A percentile compares a stretch with the other conserved stretches of the same genome.
Conservation (phyloP, 2,113 vertebrate genomes). For the Lethenteron camtschaticum region DNA sequence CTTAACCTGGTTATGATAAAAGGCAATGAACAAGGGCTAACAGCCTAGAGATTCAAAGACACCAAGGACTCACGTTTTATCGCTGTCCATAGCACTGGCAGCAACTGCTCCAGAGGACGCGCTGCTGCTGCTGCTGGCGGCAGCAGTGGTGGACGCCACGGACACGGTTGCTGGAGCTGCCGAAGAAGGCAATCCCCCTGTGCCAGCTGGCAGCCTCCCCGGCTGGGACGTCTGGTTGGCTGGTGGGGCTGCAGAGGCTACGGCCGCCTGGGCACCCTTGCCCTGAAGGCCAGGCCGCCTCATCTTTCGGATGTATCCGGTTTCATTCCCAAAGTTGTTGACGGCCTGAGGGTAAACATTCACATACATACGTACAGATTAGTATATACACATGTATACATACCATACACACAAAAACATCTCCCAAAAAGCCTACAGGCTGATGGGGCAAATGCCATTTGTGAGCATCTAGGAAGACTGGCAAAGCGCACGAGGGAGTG, state of each 20-base stretch:
- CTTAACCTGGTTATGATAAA: too few species aligned
- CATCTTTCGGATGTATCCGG: conserved; percentile 28
- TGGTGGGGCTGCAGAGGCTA: too few species aligned
- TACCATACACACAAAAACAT: too few species aligned
- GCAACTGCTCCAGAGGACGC: conserved; percentile 20
- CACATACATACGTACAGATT: neutral
- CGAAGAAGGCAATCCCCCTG: conserved; percentile 10
- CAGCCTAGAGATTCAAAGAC: too few species aligned
- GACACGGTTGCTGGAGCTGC: conserved; percentile 40
- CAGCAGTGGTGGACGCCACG: conserved; percentile 33
- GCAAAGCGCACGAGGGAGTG: too few species aligned
- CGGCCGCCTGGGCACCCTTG: too few species aligned
- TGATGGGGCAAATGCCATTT: too few species aligned
- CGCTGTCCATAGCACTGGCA: conserved; percentile 21
- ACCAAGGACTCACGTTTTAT: too few species aligned
- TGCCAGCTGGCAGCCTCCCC: conserved; percentile 26
- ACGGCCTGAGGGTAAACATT: conserved; percentile 36
- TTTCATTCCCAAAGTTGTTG: conserved; percentile 82
- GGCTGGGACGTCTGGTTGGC: conserved; percentile 10
- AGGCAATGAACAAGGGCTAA: too few species aligned
- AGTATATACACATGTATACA: too few species aligned
- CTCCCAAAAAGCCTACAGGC: too few species aligned
- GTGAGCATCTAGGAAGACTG: too few species aligned
- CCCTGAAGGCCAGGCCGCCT: conserved; percentile 15
- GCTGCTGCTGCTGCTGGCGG: conserved; percentile 28